These are phyloP conservation scores for Heliconius erato DNA, from an alignment of 2,888 invertebrate genomes.

Conservation along the genomic window DNA sequence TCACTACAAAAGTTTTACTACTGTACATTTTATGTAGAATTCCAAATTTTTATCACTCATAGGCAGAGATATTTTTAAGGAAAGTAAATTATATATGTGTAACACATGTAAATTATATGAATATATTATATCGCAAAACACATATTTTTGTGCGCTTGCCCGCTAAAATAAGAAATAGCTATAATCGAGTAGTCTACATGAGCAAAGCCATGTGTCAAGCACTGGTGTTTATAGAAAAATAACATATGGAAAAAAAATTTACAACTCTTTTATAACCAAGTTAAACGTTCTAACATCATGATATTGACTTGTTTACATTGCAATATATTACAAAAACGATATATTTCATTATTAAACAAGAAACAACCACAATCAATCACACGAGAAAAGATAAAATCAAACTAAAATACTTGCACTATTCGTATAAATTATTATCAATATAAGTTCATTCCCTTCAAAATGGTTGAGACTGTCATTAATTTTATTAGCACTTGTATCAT, in stretches of 20 bases:
- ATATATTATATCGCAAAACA: background rate
- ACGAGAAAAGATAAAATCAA: constrained; percentile 23
- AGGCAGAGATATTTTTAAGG: too few relatives aligned
- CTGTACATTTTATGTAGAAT: too few relatives aligned
- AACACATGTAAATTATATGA: too few relatives aligned
- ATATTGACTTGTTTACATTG: constrained; percentile 28
- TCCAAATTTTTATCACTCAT: background rate
- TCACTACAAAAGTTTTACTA: too few relatives aligned
- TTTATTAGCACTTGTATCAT: constrained; percentile 41
- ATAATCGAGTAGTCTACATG: background rate
- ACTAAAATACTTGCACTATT: constrained; percentile 32
- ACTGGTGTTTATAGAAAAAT: background rate
- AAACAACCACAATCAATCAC: constrained; percentile 21
- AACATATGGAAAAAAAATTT: background rate
- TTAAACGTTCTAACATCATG: background rate
- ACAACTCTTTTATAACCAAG: background rate
- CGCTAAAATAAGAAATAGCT: background rate
- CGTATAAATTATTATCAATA: constrained; percentile 38
- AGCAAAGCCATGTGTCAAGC: too few relatives aligned
- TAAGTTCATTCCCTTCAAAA: constrained; percentile 35
- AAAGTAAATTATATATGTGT: background rate
- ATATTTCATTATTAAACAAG: constrained; percentile 27
- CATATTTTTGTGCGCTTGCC: too few relatives aligned
- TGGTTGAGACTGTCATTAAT: constrained; percentile 34
- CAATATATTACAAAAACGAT: constrained; percentile 28